A percentile compares a stretch with the other conserved stretches of the same genome.
Conservation (phyloP, 2,888 invertebrate species). For the Apodemia mormo region DNA sequence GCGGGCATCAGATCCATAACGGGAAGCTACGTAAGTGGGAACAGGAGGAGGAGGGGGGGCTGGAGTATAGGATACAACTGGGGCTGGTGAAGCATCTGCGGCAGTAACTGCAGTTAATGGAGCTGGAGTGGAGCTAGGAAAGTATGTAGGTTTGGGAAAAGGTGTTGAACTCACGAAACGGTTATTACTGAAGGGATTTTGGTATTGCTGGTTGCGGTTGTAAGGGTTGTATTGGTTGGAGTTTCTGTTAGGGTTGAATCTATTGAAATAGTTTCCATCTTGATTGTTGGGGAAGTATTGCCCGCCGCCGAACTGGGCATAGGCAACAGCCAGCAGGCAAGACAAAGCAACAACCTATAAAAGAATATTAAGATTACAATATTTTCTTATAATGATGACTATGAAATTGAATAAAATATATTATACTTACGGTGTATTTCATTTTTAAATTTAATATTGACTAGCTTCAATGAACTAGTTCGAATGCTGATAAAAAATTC, state of each 20-base stretch:
- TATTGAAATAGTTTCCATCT: conserved; percentile 19
- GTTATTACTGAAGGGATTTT: conserved; percentile 30
- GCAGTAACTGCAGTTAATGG: conserved; percentile 28
- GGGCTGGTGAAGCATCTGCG: conserved; percentile 23
- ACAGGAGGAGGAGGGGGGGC: conserved; percentile 7
- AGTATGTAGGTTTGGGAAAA: conserved; percentile 25
- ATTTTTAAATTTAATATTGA: conserved; percentile 48
- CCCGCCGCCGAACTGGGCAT: conserved; percentile 49
- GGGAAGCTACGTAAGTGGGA: conserved; percentile 21
- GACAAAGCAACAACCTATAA: conserved; percentile 48
- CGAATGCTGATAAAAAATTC: conserved; percentile 69
- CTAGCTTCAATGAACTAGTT: conserved; percentile 71
- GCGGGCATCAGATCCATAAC: conserved; percentile 37
- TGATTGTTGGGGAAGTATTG: conserved; percentile 32
- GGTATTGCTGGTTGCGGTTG: conserved; percentile 30
- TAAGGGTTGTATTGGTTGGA: conserved; percentile 30
- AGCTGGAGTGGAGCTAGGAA: conserved; percentile 26
- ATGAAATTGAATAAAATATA: conserved; percentile 24
- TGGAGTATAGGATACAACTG: conserved; percentile 18
- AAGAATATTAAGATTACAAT: conserved; percentile 20
- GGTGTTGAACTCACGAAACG: conserved; percentile 31
- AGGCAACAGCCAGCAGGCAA: conserved; percentile 55
- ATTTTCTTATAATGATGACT: conserved; percentile 17
- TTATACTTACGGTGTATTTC: conserved; percentile 62
- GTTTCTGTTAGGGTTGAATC: conserved; percentile 34